Evolutionary conservation across 2,113 vertebrate species (phyloP).

Genomic region (Entosphenus tridentatus): DNA sequence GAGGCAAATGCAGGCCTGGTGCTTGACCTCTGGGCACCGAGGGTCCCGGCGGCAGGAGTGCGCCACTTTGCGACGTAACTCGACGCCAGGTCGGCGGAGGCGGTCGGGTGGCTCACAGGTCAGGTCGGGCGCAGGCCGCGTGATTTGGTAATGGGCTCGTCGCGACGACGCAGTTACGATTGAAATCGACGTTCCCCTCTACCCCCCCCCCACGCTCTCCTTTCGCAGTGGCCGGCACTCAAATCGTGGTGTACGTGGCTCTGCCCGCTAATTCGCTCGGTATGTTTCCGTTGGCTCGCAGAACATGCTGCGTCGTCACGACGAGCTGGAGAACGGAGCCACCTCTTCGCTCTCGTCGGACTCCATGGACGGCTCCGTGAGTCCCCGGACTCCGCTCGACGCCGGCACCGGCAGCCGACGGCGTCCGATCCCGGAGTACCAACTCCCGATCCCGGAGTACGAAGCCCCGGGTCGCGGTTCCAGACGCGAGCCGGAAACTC

Average conservation of each 20-base stretch:
- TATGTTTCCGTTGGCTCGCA: slow-evolving; percentile 14
- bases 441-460: neutral
- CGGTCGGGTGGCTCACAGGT: no score
- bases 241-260: neutral
- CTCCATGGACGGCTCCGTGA: slow-evolving; percentile 74
- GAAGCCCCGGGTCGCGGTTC: neutral
- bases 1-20: no score
- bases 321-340: slow-evolving; percentile 59
- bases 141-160: neutral
- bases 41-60: no score
- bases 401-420: slow-evolving; percentile 26
- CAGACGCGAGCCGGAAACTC: neutral
- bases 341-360: slow-evolving; percentile 83
- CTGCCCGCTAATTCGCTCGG: neutral
- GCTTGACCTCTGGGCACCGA: no score
- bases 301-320: slow-evolving; percentile 64
- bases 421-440: slow-evolving; percentile 8
- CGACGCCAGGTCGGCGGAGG: no score
- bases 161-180: neutral
- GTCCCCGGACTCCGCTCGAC: slow-evolving; percentile 39
- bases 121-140: no score
- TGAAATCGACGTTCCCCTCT: neutral
- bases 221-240: neutral
- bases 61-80: no score
- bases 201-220: neutral